Evolutionary conservation across 2,888 invertebrate genomes (phyloP), one percentile per base, ranked within the genome.

Genomic region (Philopedon plagiatum): DNA sequence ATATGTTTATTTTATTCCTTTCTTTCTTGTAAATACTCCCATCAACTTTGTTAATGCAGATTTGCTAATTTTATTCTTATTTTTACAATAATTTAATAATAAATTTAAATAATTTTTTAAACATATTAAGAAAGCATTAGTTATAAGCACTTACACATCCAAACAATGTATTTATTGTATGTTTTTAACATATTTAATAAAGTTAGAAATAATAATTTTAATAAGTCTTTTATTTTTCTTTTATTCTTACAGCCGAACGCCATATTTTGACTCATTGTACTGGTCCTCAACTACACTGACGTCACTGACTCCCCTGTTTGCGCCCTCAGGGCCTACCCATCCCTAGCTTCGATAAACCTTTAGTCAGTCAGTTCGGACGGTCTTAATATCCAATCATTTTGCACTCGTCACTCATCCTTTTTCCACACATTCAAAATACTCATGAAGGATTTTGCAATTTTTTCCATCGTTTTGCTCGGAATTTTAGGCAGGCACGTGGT

Each of bases 101-200:
- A 26, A 44, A 18, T 57, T 39, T 57, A 7, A 26, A 11, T 37
- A 37, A 13, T 26, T 49, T 13, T 11, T 49, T 49, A 13, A 9
- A 41, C 18, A 60, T 34, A 37, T 67, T 67, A 49, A 44, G 54
- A 54, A 37, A 37, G 64, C 71, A 65, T 71, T 71, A 60, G 61
- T 76, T 78, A 75, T 73, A 75, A 74, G 77, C 76, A 74, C 75
- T 75, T 78, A 76, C 77, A 78, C 76, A 76, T 77, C 71, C 73
- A 77, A 67, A 77, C 73, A 76, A 73, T 76, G 76, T 78, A 76
- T 80, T 78, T 78, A 78, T 79, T 80, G 79, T 80, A 80, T 79
- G 78, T 80, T 80, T 80, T 79, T 76, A 77, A 78, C 78, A 79
- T 78, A 78, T 77, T 68, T 77, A 79, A 79, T 79, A 79, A 79